A percentile compares a stretch with the other conserved stretches of the same genome.
phyloP scores from a whole-genome alignment of 2,797 vertebrate genomes.

The Calcarius lapponicus region DNA sequence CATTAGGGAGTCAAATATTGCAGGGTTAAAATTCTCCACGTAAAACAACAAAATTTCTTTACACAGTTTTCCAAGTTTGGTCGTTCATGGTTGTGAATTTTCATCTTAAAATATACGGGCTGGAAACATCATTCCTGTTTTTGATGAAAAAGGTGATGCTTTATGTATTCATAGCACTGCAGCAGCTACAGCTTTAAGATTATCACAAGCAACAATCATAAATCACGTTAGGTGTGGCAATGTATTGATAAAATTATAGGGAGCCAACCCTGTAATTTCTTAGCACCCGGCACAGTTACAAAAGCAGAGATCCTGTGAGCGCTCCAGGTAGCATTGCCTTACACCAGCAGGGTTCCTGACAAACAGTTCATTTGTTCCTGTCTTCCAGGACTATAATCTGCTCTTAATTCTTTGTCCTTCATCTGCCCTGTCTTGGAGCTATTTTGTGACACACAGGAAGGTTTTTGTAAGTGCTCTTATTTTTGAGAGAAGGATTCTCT shows the following conservation, averaged over 20 bases:
- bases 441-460: not conserved
- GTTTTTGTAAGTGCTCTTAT: not conserved
- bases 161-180: not conserved
- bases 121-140: not conserved
- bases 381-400: constrained; percentile 22
- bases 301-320: not conserved
- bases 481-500: constrained; percentile 1
- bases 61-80: not conserved
- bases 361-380: constrained; percentile 12
- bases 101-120: not conserved
- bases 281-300: not conserved
- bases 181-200: constrained; percentile 2
- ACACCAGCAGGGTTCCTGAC: not conserved
- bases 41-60: not conserved
- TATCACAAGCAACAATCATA: constrained; percentile 26
- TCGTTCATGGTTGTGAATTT: not conserved
- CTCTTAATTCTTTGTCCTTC: constrained; percentile 38
- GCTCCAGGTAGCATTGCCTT: not conserved
- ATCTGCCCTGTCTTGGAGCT: constrained; percentile 12
- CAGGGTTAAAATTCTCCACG: not conserved
- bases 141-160: not conserved
- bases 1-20: not conserved
- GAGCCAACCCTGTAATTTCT: constrained; percentile 46
- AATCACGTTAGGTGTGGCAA: constrained; percentile 40
- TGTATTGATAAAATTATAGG: constrained; percentile 51